phyloP scores from a whole-genome alignment of 2,113 vertebrate species.

The Tapirus terrestris region DNA sequence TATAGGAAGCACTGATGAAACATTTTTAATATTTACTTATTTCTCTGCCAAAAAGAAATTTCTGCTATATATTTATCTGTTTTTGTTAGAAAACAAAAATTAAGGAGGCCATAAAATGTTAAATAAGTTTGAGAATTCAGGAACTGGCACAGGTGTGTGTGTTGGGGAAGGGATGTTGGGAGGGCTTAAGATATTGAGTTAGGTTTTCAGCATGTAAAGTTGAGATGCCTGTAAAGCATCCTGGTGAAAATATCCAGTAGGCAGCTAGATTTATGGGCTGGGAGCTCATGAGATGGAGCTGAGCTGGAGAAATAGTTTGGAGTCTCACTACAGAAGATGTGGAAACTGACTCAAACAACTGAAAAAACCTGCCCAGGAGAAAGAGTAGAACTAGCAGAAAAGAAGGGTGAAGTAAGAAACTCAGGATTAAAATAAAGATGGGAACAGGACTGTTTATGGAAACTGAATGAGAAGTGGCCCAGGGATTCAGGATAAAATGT shows the following conservation, averaged over 20 bases:
- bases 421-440: not conserved
- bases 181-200: not conserved
- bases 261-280: not conserved
- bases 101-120: not conserved
- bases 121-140: not conserved
- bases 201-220: not conserved
- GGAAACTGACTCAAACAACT: not conserved
- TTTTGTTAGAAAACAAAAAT: constrained; percentile 19
- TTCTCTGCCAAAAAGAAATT: not conserved
- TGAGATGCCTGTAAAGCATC: not conserved
- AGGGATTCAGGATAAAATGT: not conserved
- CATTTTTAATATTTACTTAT: not conserved
- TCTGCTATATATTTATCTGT: not conserved
- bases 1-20: not conserved
- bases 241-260: not conserved
- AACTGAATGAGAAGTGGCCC: not conserved
- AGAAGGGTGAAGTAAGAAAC: not conserved
- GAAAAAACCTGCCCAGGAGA: not conserved
- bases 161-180: not conserved
- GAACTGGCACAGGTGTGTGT: not conserved
- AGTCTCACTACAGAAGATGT: not conserved
- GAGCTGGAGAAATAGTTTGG: not conserved
- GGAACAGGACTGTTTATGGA: not conserved
- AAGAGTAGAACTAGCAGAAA: not conserved
- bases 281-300: not conserved